phyloP scores from a whole-genome alignment of 2,888 invertebrate genomes.

The Sphaerophoria rueppellii region DNA sequence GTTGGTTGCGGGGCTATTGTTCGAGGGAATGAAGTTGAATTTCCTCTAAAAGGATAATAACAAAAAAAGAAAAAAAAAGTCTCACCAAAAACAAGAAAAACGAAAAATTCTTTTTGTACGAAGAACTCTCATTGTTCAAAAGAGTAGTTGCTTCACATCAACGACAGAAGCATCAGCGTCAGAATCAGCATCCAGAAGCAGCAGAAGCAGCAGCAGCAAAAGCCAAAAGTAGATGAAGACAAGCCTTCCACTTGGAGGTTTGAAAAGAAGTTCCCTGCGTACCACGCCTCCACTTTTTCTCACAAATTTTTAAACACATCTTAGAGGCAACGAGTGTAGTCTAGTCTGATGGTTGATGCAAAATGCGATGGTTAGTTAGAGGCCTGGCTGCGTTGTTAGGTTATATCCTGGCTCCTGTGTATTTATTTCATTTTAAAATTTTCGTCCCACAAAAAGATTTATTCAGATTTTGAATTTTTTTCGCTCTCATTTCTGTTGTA shows the following conservation, averaged over 20 bases:
- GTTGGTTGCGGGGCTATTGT: constrained; percentile 53
- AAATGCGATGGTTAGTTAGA: constrained; percentile 22
- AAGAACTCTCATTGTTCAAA: constrained; percentile 62
- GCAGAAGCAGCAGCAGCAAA: background rate
- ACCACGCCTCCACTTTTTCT: background rate
- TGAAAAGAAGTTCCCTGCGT: background rate
- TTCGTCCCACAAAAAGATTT: constrained; percentile 65
- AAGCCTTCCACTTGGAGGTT: background rate
- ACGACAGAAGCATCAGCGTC: constrained; percentile 42
- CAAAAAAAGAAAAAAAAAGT: constrained; percentile 6
- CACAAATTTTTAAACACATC: constrained; percentile 30
- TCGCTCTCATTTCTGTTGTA: constrained; percentile 10
- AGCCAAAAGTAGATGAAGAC: constrained; percentile 35
- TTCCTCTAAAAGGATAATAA: constrained; percentile 69
- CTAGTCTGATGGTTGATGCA: background rate
- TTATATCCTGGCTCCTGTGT: constrained; percentile 50
- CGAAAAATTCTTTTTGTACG: constrained; percentile 37
- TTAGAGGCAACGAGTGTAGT: constrained; percentile 17
- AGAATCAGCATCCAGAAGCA: background rate
- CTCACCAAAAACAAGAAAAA: background rate
- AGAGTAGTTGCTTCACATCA: constrained; percentile 71
- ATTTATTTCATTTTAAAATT: constrained; percentile 62
- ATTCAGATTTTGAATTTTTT: constrained; percentile 57
- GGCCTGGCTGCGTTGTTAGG: background rate
- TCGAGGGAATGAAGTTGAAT: constrained; percentile 69